Evolutionary conservation across 2,888 invertebrate genomes (phyloP).

Genomic region (Apomyelois bistriatella): DNA sequence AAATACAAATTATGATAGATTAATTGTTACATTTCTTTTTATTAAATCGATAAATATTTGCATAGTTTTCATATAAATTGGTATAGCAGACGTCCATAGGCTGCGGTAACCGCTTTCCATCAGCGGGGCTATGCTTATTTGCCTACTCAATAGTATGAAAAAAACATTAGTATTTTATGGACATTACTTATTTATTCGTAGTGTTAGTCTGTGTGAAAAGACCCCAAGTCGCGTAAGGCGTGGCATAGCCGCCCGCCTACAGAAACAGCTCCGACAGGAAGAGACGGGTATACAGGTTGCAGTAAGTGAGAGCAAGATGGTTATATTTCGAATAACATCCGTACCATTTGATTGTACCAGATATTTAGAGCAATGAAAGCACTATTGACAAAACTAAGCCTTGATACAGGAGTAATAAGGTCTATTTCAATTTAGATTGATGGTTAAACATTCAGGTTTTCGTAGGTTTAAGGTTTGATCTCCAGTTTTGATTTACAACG

Average conservation of each 20-base stretch:
- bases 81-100: too few species aligned
- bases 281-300: conserved; percentile 28
- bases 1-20: too few species aligned
- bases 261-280: conserved; percentile 32
- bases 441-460: background rate
- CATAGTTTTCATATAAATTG: too few species aligned
- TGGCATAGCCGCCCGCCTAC: conserved; percentile 55
- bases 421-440: background rate
- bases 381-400: background rate
- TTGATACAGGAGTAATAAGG: background rate
- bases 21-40: too few species aligned
- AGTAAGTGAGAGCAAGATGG: conserved; percentile 39
- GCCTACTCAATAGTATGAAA: too few species aligned
- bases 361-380: background rate
- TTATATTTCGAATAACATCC: conserved; percentile 23
- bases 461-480: background rate
- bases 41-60: too few species aligned
- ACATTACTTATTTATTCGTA: too few species aligned
- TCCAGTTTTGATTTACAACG: background rate
- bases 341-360: background rate
- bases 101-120: too few species aligned
- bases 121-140: too few species aligned
- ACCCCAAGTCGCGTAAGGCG: conserved; percentile 48
- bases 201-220: background rate
- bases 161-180: too few species aligned